A percentile compares a stretch with the other conserved stretches of the same genome.
Evolutionary conservation across 2,797 vertebrate genomes (phyloP).

Genomic region (Bovichtus diacanthus): DNA sequence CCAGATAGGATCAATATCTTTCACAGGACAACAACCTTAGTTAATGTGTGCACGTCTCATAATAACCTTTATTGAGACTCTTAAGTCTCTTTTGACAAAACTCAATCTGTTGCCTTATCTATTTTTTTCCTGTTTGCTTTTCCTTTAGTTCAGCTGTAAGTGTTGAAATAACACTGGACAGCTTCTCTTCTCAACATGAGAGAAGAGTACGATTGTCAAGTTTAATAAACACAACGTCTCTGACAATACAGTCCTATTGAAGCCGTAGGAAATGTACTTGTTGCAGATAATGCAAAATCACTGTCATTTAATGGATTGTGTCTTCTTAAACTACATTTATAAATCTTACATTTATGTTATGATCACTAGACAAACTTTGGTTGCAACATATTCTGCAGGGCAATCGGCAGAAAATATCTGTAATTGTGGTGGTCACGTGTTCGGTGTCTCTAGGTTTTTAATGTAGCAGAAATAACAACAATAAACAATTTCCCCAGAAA

Average conservation of each 20-base stretch:
- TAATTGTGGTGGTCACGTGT: constrained; percentile 21
- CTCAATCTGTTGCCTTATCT: constrained; percentile 68
- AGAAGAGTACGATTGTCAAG: constrained; percentile 23
- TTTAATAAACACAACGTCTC: constrained; percentile 17
- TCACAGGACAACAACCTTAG: constrained; percentile 22
- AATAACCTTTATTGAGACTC: constrained; percentile 50
- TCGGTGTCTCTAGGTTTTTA: constrained; percentile 46
- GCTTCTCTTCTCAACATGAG: too few relatives aligned
- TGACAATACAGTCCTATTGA: background rate
- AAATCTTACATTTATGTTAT: background rate
- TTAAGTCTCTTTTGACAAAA: constrained; percentile 47
- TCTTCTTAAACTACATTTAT: background rate
- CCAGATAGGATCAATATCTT: constrained; percentile 44
- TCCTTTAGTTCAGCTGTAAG: constrained; percentile 79
- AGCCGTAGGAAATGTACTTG: background rate
- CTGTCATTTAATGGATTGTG: background rate
- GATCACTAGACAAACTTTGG: background rate
- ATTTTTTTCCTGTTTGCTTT: constrained; percentile 87
- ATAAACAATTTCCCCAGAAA: constrained; percentile 70
- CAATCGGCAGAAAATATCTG: constrained; percentile 7
- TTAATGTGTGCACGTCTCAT: constrained; percentile 41
- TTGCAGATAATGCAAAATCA: background rate
- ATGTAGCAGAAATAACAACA: constrained; percentile 75
- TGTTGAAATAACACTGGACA: constrained; percentile 69
- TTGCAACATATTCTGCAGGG: background rate